Conservation (phyloP, 2,888 invertebrate species). For the Anthoptus insignis region DNA sequence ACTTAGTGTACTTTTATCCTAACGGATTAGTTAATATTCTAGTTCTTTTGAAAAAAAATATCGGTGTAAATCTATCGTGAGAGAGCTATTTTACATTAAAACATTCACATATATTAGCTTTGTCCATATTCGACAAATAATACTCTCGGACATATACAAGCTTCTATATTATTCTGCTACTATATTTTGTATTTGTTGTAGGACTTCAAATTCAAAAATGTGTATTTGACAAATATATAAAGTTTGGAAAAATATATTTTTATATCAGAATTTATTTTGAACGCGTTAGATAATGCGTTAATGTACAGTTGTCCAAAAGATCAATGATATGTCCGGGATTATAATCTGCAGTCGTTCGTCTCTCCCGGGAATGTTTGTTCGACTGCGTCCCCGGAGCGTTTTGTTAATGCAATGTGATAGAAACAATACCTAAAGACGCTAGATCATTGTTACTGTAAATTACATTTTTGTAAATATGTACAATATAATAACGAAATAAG, state of each 20-base stretch:
- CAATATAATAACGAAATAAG: conserved; percentile 80
- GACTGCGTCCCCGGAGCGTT: conserved; percentile 52
- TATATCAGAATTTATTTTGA: too few species aligned
- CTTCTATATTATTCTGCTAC: too few species aligned
- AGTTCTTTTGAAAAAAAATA: background rate
- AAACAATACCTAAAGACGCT: conserved; percentile 85
- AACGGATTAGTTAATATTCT: background rate
- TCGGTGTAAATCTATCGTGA: background rate
- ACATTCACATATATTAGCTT: conserved; percentile 23
- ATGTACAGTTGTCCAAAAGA: too few species aligned
- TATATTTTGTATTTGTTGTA: too few species aligned
- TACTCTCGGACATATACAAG: background rate
- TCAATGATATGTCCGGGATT: background rate
- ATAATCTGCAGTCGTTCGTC: background rate
- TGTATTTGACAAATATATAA: too few species aligned
- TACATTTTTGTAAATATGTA: conserved; percentile 85
- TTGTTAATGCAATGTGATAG: conserved; percentile 80
- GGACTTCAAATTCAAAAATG: too few species aligned
- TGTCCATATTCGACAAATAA: conserved; percentile 47
- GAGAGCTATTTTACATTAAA: background rate
- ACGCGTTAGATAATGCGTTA: too few species aligned
- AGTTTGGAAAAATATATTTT: too few species aligned
- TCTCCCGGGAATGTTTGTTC: conserved; percentile 42
- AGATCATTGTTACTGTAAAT: conserved; percentile 86
- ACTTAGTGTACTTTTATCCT: background rate